phyloP scores from a whole-genome alignment of 92 coral and sea anemone species.

The Porites cylindrica region DNA sequence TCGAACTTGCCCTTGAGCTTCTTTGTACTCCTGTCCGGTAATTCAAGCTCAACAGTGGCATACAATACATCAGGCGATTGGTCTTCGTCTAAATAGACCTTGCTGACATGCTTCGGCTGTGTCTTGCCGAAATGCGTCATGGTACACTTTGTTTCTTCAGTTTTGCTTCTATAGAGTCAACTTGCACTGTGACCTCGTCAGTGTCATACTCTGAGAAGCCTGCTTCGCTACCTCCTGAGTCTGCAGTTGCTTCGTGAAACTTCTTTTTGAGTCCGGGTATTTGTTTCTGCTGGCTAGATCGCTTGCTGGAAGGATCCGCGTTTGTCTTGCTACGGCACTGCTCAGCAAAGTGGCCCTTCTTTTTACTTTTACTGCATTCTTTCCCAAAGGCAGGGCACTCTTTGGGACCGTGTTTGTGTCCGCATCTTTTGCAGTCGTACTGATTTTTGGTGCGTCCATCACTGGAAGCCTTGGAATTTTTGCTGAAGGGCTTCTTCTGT shows the following conservation, averaged over 20 bases:
- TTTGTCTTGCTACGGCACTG: conserved; percentile 62
- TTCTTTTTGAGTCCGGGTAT: conserved; percentile 64
- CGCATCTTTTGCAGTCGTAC: conserved; percentile 70
- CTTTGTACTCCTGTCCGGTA: conserved; percentile 68
- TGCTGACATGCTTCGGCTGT: conserved; percentile 78
- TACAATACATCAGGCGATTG: conserved; percentile 75
- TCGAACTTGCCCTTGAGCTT: conserved; percentile 76
- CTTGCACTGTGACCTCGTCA: conserved; percentile 76
- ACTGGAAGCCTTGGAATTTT: conserved; percentile 64
- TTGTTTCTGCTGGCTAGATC: conserved; percentile 64
- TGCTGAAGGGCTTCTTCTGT: conserved; percentile 71
- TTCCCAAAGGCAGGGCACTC: conserved; percentile 73
- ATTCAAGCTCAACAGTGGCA: conserved; percentile 75
- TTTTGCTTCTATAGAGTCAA: conserved; percentile 68
- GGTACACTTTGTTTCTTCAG: conserved; percentile 69
- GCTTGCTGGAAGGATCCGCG: conserved; percentile 48
- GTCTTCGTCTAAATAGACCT: conserved; percentile 70
- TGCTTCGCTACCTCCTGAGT: conserved; percentile 65
- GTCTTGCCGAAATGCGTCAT: conserved; percentile 70
- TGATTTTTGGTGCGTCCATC: conserved; percentile 59
- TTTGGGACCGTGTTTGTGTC: conserved; percentile 71
- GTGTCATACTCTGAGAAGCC: conserved; percentile 69
- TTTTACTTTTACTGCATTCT: conserved; percentile 75
- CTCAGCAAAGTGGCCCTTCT: conserved; percentile 75
- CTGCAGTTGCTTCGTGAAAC: conserved; percentile 70